These are phyloP conservation scores for Archaeoteleia sp. DNA, from an alignment of 2,888 invertebrate genomes.

Conservation along the genomic window DNA sequence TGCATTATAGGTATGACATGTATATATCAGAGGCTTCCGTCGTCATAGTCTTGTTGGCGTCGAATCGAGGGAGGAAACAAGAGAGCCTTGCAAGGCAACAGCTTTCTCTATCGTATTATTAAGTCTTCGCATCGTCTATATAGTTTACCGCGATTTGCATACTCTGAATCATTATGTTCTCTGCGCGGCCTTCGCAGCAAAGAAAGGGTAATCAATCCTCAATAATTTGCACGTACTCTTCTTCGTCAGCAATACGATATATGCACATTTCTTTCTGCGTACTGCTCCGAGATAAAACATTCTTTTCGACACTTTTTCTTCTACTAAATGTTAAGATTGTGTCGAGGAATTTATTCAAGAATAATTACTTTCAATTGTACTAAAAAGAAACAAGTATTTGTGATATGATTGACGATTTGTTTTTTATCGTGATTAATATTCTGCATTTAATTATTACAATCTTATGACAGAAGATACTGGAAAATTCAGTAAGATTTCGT, in stretches of 20 bases:
- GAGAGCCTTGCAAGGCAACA: constrained; percentile 19
- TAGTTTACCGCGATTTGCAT: constrained; percentile 6
- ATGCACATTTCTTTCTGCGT: constrained; percentile 19
- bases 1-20: constrained; percentile 1
- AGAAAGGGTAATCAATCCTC: constrained; percentile 42
- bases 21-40: constrained; percentile 11
- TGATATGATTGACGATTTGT: not conserved
- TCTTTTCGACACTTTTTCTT: constrained; percentile 2
- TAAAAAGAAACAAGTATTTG: constrained; percentile 1
- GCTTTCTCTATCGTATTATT: constrained; percentile 16
- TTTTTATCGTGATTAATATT: not conserved
- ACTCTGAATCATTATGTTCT: constrained; percentile 16
- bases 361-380: constrained; percentile 30
- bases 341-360: constrained; percentile 17
- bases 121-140: constrained; percentile 2
- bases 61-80: constrained; percentile 10
- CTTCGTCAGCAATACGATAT: constrained; percentile 13
- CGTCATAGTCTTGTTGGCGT: constrained; percentile 20
- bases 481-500: too few species aligned
- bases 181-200: constrained; percentile 29
- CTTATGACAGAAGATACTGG: not conserved
- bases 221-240: constrained; percentile 34
- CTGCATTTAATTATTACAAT: not conserved
- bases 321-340: constrained; percentile 14
- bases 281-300: constrained; percentile 12